Evolutionary conservation across 2,797 vertebrate genomes (phyloP).

Genomic region (Melanotaenia pygmaea): DNA sequence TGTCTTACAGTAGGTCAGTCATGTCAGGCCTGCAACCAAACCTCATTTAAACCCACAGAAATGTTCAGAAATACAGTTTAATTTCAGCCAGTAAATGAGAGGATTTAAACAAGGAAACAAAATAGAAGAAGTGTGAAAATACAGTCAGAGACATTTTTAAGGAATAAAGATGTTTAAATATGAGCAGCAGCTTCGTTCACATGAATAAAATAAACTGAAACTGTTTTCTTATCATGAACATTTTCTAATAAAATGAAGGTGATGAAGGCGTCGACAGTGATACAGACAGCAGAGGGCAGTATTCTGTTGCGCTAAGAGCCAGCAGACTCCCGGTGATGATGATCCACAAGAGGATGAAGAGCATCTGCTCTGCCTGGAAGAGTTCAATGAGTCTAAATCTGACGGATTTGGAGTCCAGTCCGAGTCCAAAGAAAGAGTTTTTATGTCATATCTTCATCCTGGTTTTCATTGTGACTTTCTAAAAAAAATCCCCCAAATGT

Average conservation of each 20-base stretch:
- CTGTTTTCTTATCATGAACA: too few species aligned
- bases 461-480: neutral
- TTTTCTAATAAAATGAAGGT: too few species aligned
- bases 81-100: neutral
- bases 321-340: neutral
- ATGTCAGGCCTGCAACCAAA: neutral
- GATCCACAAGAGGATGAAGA: neutral
- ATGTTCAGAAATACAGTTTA: neutral
- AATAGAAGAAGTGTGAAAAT: too few species aligned
- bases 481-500: neutral
- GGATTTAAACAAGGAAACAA: neutral
- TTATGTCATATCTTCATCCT: neutral
- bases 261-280: neutral
- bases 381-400: neutral
- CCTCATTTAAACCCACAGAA: neutral
- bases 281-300: neutral
- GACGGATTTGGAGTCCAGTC: too few species aligned
- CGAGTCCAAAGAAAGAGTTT: neutral
- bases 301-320: too few species aligned
- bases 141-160: too few species aligned
- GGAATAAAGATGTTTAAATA: too few species aligned
- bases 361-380: too few species aligned
- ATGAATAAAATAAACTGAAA: neutral
- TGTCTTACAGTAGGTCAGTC: too few species aligned
- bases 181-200: too few species aligned